Evolutionary conservation across 2,113 vertebrate species (phyloP).

Genomic region (Hippocampus mohnikei): DNA sequence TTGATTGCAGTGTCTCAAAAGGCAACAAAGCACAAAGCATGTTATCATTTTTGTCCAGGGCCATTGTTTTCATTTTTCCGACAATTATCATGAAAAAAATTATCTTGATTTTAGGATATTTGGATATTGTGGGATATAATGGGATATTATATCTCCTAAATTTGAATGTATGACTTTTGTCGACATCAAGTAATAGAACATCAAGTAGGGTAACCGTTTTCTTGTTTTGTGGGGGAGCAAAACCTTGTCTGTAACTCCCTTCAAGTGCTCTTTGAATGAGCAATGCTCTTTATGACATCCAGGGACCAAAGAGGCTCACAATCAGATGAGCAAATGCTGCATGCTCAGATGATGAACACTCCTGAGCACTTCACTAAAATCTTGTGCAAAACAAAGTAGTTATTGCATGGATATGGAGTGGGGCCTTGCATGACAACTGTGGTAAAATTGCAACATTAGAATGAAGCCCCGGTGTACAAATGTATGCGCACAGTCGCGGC

Average conservation of each 20-base stretch:
- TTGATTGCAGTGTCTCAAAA: too few species aligned
- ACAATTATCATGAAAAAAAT: too few species aligned
- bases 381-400: not conserved
- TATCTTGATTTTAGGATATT: too few species aligned
- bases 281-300: slow-evolving; percentile 46
- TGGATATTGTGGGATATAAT: too few species aligned
- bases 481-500: not conserved
- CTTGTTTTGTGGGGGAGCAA: not conserved
- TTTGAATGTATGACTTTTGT: not conserved
- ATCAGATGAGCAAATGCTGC: slow-evolving; percentile 13
- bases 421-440: slow-evolving; percentile 9
- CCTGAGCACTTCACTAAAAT: not conserved
- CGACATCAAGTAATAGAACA: not conserved
- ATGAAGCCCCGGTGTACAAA: not conserved
- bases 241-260: not conserved
- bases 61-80: too few species aligned
- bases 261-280: not conserved
- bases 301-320: slow-evolving; percentile 20
- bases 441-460: slow-evolving; percentile 3
- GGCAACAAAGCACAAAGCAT: too few species aligned
- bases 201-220: not conserved
- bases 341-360: slow-evolving; percentile 20
- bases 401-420: not conserved
- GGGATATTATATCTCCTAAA: too few species aligned
- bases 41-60: too few species aligned